These are phyloP conservation scores for Sebastiscus albofasciatus DNA, from an alignment of 2,797 vertebrate genomes.

Conservation along the genomic window DNA sequence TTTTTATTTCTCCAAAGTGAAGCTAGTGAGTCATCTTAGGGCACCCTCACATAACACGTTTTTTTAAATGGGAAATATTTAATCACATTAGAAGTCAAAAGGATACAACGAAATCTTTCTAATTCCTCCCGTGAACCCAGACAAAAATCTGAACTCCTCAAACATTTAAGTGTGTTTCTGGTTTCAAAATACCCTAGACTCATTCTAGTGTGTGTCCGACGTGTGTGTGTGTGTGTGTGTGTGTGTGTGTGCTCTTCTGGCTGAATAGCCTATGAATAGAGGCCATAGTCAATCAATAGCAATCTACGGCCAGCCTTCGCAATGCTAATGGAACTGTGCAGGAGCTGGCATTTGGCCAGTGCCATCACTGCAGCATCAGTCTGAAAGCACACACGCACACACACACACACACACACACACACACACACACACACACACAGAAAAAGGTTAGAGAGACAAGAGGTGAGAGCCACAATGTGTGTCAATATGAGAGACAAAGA, in stretches of 20 bases:
- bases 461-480: slow-evolving; percentile 56
- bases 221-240: background rate
- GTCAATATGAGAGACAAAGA: slow-evolving; percentile 47
- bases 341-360: slow-evolving; percentile 72
- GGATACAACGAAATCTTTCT: background rate
- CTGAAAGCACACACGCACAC: slow-evolving; percentile 15
- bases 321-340: slow-evolving; percentile 80
- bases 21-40: background rate
- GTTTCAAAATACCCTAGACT: slow-evolving; percentile 17
- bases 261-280: slow-evolving; percentile 79
- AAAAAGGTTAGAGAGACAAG: slow-evolving; percentile 45
- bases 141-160: slow-evolving; percentile 2
- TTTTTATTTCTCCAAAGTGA: background rate
- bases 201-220: slow-evolving; percentile 17
- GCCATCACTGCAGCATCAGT: slow-evolving; percentile 64
- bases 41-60: background rate
- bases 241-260: slow-evolving; percentile 17
- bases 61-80: background rate
- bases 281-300: slow-evolving; percentile 83
- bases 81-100: slow-evolving; percentile 1
- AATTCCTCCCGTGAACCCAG: slow-evolving; percentile 5
- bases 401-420: slow-evolving; percentile 1
- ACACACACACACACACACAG: background rate
- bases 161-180: slow-evolving; percentile 22
- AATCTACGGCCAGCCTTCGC: slow-evolving; percentile 78